Percentiles rank a stretch among this genome's conserved stretches.
Conservation (phyloP, 23 tunicate genomes). For the Ascidia mentula region DNA sequence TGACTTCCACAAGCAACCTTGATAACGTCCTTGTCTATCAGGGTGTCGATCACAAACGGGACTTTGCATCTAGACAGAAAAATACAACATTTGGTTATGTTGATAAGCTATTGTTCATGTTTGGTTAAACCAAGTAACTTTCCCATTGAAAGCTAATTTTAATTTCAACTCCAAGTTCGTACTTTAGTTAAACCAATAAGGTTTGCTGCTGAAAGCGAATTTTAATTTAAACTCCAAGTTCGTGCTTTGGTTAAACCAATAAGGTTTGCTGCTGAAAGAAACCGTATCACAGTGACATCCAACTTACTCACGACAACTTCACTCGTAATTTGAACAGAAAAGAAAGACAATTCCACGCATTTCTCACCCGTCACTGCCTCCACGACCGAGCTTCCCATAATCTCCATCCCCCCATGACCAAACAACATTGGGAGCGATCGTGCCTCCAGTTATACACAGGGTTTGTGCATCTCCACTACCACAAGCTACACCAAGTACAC, state of each 20-base stretch:
- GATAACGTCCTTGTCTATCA: slow-evolving; percentile 52
- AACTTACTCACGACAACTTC: too few relatives aligned
- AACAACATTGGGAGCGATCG: slow-evolving; percentile 40
- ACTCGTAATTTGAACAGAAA: too few relatives aligned
- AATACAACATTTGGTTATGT: neutral
- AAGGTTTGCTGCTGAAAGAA: too few relatives aligned
- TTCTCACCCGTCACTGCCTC: slow-evolving; percentile 92
- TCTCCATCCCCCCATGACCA: slow-evolving; percentile 99
- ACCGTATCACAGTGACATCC: too few relatives aligned
- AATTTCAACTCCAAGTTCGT: neutral
- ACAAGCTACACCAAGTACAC: slow-evolving; percentile 73
- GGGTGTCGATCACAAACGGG: slow-evolving; percentile 42
- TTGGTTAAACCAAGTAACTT: too few relatives aligned
- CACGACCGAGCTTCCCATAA: slow-evolving; percentile 92
- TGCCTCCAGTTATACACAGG: slow-evolving; percentile 60
- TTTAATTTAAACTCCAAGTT: too few relatives aligned
- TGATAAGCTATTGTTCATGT: too few relatives aligned
- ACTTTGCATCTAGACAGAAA: slow-evolving; percentile 59
- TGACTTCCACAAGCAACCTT: slow-evolving; percentile 90
- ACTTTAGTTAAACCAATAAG: too few relatives aligned
- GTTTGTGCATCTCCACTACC: slow-evolving; percentile 93
- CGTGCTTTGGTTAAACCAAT: too few relatives aligned
- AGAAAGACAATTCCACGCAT: too few relatives aligned
- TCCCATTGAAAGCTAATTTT: neutral
- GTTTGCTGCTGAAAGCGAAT: too few relatives aligned